These are phyloP conservation scores for Hylaeus volcanicus DNA, from an alignment of 1,140 invertebrate species.

Conservation along the genomic window DNA sequence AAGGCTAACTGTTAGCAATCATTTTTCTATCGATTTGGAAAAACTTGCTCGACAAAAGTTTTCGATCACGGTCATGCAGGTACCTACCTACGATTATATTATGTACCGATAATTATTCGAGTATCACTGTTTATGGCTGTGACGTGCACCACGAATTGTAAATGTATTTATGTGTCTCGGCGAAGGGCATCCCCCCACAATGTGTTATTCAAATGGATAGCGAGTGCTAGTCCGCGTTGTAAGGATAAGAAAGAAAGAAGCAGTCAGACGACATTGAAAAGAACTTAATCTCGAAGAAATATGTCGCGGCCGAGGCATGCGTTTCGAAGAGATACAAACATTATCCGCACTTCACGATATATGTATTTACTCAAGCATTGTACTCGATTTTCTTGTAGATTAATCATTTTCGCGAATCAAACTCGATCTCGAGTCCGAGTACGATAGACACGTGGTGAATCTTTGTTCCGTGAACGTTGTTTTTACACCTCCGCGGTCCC, in stretches of 20 bases:
- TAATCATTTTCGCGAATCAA: neutral
- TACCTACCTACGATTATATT: slow-evolving; percentile 3
- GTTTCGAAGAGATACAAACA: slow-evolving; percentile 28
- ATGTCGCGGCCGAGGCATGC: neutral
- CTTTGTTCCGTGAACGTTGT: neutral
- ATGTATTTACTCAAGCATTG: slow-evolving; percentile 7
- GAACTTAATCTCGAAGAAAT: neutral
- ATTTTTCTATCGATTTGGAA: neutral
- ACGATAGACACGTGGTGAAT: neutral
- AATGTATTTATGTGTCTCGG: slow-evolving; percentile 21
- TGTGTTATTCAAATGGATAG: slow-evolving; percentile 31
- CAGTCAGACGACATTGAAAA: neutral
- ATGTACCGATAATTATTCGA: slow-evolving; percentile 16
- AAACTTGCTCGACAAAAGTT: slow-evolving; percentile 7
- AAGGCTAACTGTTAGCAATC: neutral
- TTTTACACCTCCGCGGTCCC: neutral
- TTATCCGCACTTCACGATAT: neutral
- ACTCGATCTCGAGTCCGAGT: no score
- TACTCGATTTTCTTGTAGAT: neutral
- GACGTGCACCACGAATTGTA: slow-evolving; percentile 28
- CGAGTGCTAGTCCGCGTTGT: slow-evolving; percentile 7
- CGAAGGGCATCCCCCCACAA: slow-evolving; percentile 10
- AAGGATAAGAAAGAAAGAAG: slow-evolving; percentile 7
- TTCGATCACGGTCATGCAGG: neutral
- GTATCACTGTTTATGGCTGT: slow-evolving; percentile 40